Evolutionary conservation across 2,888 invertebrate species (phyloP).

Genomic region (Coenonympha glycerion): DNA sequence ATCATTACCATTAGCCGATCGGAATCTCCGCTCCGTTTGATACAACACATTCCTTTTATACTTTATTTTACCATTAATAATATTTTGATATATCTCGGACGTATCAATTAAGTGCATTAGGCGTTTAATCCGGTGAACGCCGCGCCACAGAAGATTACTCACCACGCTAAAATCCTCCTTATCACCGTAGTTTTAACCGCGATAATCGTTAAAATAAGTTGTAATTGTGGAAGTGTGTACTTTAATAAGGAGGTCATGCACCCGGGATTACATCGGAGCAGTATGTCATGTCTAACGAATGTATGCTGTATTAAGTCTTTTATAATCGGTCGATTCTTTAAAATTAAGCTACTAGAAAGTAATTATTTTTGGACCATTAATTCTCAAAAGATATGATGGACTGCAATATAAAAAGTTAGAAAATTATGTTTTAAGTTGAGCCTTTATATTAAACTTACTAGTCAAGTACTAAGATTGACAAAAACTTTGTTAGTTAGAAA

Average conservation of each 20-base stretch:
- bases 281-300: slow-evolving; percentile 1
- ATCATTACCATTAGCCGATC: slow-evolving; percentile 10
- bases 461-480: too few relatives aligned
- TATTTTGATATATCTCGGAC: slow-evolving; percentile 26
- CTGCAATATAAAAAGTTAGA: too few relatives aligned
- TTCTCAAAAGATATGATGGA: too few relatives aligned
- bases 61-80: slow-evolving; percentile 24
- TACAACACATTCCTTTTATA: slow-evolving; percentile 13
- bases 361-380: neutral
- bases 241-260: slow-evolving; percentile 16
- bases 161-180: neutral
- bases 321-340: neutral
- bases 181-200: neutral
- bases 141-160: neutral
- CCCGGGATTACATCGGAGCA: slow-evolving; percentile 11
- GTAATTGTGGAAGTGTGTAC: neutral
- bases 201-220: neutral
- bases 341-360: neutral
- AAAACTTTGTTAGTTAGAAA: too few relatives aligned
- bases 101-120: slow-evolving; percentile 24
- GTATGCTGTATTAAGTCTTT: slow-evolving; percentile 5
- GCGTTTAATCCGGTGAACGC: slow-evolving; percentile 14
- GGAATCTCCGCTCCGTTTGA: slow-evolving; percentile 18
- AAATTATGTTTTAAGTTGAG: neutral
- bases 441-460: too few relatives aligned